Evolutionary conservation across 2,113 vertebrate genomes (phyloP).

Genomic region (Gopherus flavomarginatus): DNA sequence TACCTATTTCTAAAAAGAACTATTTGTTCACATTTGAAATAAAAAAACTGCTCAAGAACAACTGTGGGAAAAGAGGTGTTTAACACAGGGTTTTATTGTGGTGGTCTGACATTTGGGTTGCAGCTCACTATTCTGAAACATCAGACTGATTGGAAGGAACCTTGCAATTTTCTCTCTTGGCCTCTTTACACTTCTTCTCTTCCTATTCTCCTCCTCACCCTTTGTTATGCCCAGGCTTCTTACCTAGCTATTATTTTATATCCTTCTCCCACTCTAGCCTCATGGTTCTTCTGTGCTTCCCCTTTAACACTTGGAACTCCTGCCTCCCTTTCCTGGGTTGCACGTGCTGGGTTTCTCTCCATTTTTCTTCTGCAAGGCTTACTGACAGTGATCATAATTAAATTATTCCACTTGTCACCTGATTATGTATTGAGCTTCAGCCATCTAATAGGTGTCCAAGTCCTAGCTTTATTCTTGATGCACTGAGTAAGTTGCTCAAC

Average conservation of each 20-base stretch:
- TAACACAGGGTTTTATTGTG: background rate
- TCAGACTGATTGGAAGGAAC: background rate
- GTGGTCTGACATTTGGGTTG: background rate
- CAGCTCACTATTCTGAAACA: background rate
- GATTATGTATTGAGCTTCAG: background rate
- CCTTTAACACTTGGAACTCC: background rate
- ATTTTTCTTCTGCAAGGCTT: background rate
- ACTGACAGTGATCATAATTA: background rate
- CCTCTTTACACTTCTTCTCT: background rate
- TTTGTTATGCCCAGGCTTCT: background rate
- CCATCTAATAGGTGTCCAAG: background rate
- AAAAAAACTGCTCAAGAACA: background rate
- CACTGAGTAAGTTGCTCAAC: background rate
- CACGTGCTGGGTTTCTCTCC: accelerated
- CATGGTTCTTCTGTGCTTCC: background rate
- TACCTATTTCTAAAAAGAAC: slow-evolving; percentile 10
- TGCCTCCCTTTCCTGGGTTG: background rate
- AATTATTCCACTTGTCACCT: background rate
- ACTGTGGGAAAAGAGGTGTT: slow-evolving; percentile 6
- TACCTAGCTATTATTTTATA: background rate
- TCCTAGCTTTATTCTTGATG: background rate
- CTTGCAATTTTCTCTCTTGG: background rate
- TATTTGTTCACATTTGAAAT: slow-evolving; percentile 40
- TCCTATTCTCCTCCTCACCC: background rate
- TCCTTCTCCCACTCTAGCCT: background rate